Conservation (phyloP, 2,888 invertebrate genomes). For the Drosophila meridionalis region DNA sequence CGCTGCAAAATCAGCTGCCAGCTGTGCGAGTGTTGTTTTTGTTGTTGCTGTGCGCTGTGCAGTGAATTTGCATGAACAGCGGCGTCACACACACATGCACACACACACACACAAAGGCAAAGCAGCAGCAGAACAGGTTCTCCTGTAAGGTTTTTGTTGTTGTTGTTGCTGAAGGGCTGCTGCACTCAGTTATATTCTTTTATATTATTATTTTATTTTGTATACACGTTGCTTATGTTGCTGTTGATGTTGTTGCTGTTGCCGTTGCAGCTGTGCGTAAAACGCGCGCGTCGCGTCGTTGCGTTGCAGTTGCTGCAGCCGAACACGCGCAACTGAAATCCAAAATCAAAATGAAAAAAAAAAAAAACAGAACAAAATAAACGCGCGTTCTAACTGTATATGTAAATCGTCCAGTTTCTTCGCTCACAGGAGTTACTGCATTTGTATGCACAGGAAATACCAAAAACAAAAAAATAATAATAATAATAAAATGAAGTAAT, state of each 20-base stretch:
- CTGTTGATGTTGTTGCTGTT: constrained; percentile 17
- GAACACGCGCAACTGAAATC: constrained; percentile 56
- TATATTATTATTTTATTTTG: constrained; percentile 18
- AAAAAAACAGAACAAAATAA: constrained; percentile 22
- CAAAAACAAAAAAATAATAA: constrained; percentile 1
- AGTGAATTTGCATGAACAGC: constrained; percentile 52
- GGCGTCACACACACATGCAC: constrained; percentile 19
- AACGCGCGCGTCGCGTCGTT: constrained; percentile 47
- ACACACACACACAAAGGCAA: constrained; percentile 10
- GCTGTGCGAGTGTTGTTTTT: constrained; percentile 50
- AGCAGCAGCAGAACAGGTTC: constrained; percentile 54
- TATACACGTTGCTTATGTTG: constrained; percentile 8
- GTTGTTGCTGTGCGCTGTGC: constrained; percentile 15
- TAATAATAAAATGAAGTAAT: constrained; percentile 11
- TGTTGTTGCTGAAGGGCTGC: constrained; percentile 43
- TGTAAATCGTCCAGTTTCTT: background rate
- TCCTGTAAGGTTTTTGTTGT: constrained; percentile 26
- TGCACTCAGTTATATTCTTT: constrained; percentile 30
- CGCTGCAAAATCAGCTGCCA: constrained; percentile 71
- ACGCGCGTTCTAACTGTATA: constrained; percentile 29
- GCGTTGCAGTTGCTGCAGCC: constrained; percentile 55
- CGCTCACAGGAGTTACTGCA: background rate
- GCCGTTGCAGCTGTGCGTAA: constrained; percentile 35
- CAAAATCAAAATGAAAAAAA: constrained; percentile 25
- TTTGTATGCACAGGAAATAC: background rate